These are phyloP conservation scores for Cebus imitator DNA, from an alignment of 2,113 vertebrate species.

Conservation along the genomic window DNA sequence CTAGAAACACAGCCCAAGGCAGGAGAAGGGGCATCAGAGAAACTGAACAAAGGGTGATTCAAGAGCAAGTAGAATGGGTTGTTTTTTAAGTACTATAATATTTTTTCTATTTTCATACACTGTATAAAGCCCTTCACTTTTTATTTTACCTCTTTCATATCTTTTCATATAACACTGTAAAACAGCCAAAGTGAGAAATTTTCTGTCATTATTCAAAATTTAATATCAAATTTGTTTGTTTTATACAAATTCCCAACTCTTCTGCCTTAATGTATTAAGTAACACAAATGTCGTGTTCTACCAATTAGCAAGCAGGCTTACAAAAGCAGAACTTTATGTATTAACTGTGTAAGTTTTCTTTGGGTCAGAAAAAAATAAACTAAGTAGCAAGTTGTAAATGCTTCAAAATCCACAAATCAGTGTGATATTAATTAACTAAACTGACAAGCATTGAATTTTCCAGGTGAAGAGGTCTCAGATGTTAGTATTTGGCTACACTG, in stretches of 20 bases:
- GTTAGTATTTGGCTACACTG: neutral
- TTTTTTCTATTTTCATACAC: constrained; percentile 18
- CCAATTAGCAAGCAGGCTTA: constrained; percentile 58
- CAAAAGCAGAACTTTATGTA: constrained; percentile 29
- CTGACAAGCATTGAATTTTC: constrained; percentile 44
- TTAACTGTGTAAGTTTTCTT: constrained; percentile 22
- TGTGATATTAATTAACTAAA: constrained; percentile 61
- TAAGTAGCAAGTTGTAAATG: constrained; percentile 41
- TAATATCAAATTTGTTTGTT: constrained; percentile 57
- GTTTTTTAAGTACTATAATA: neutral
- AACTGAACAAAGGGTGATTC: neutral
- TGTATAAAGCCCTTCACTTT: constrained; percentile 38
- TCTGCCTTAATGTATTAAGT: constrained; percentile 58
- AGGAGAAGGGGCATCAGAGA: neutral
- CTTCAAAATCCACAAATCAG: constrained; percentile 64
- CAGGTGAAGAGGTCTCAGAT: constrained; percentile 57
- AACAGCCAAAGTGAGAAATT: constrained; percentile 54
- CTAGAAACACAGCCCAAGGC: neutral
- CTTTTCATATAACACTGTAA: constrained; percentile 34
- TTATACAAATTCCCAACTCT: constrained; percentile 60
- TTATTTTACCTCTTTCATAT: constrained; percentile 40
- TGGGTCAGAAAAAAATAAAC: constrained; percentile 38
- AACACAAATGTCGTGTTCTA: constrained; percentile 60
- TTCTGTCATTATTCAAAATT: constrained; percentile 52
- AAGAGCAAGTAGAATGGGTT: neutral